These are phyloP conservation scores for Plestiodon gilberti DNA, from an alignment of 2,113 vertebrate species.

Conservation along the genomic window DNA sequence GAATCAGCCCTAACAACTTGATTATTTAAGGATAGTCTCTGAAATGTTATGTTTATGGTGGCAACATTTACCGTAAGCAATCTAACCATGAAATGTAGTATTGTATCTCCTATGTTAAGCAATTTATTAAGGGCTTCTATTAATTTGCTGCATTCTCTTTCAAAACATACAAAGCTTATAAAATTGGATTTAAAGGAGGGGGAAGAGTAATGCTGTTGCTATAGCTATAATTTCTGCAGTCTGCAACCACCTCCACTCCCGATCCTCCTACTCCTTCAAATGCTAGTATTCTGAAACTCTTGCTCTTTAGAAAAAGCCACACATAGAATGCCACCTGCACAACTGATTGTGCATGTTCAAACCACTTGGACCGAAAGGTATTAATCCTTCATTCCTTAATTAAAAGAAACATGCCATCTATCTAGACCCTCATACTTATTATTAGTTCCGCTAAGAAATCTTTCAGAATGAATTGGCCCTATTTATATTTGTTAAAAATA, in stretches of 20 bases:
- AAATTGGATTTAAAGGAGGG: constrained; percentile 50
- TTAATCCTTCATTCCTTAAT: background rate
- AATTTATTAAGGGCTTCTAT: constrained; percentile 18
- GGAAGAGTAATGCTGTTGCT: constrained; percentile 33
- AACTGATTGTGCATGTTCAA: background rate
- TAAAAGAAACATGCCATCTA: background rate
- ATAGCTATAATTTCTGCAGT: constrained; percentile 63
- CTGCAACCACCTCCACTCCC: constrained; percentile 60
- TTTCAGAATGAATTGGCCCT: constrained; percentile 5
- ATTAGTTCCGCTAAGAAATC: constrained; percentile 9
- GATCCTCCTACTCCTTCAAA: constrained; percentile 59
- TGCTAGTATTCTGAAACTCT: constrained; percentile 38
- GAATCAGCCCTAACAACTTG: background rate
- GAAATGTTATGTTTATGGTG: background rate
- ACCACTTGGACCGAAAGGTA: constrained; percentile 1
- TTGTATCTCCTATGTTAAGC: constrained; percentile 2
- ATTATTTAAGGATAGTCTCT: background rate
- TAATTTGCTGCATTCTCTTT: constrained; percentile 26
- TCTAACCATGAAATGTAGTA: background rate
- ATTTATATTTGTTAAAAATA: constrained; percentile 26
- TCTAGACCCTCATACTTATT: constrained; percentile 17
- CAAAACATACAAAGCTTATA: constrained; percentile 33
- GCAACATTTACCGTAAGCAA: constrained; percentile 14
- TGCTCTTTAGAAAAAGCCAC: constrained; percentile 32
- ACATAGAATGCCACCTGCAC: constrained; percentile 19